A percentile compares a stretch with the other conserved stretches of the same genome.
Conservation (phyloP, 2,888 invertebrate genomes). For the Scaptomyza tumidula region DNA sequence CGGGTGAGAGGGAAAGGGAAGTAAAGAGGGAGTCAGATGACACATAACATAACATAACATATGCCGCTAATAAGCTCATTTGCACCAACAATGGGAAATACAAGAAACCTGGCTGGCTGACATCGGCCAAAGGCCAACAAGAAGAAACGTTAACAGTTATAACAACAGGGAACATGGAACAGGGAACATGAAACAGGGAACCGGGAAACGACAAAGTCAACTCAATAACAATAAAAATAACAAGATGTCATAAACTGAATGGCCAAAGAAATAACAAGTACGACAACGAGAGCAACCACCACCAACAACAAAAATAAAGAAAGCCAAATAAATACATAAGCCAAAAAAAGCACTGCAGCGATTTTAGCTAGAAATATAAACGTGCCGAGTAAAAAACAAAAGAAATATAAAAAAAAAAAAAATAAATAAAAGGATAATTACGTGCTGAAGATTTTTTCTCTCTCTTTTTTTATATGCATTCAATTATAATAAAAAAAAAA, state of each 20-base stretch:
- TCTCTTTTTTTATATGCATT: slow-evolving; percentile 46
- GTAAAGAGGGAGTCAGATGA: neutral
- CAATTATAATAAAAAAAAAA: slow-evolving; percentile 3
- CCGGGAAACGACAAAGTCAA: slow-evolving; percentile 64
- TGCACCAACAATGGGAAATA: slow-evolving; percentile 40
- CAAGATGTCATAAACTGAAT: slow-evolving; percentile 77
- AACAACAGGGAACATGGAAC: slow-evolving; percentile 3
- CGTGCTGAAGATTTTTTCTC: slow-evolving; percentile 73
- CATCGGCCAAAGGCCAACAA: slow-evolving; percentile 9
- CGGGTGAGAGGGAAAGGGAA: neutral
- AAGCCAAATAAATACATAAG: slow-evolving; percentile 72
- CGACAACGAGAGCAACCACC: slow-evolving; percentile 31
- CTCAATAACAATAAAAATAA: slow-evolving; percentile 80
- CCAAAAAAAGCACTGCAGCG: slow-evolving; percentile 40
- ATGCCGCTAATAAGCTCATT: slow-evolving; percentile 78
- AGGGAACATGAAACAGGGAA: neutral
- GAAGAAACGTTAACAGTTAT: slow-evolving; percentile 19
- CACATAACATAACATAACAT: slow-evolving; percentile 46
- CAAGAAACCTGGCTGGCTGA: neutral
- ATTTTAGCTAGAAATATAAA: slow-evolving; percentile 21
- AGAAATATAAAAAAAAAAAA: too few relatives aligned
- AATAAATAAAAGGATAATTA: slow-evolving; percentile 67
- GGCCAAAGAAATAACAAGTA: slow-evolving; percentile 62
- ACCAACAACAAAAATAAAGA: slow-evolving; percentile 25
- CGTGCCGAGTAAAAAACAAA: slow-evolving; percentile 44